Base-by-base conservation (phyloP, 1,140 invertebrate species). In the Cyclargus thomasi region DNA sequence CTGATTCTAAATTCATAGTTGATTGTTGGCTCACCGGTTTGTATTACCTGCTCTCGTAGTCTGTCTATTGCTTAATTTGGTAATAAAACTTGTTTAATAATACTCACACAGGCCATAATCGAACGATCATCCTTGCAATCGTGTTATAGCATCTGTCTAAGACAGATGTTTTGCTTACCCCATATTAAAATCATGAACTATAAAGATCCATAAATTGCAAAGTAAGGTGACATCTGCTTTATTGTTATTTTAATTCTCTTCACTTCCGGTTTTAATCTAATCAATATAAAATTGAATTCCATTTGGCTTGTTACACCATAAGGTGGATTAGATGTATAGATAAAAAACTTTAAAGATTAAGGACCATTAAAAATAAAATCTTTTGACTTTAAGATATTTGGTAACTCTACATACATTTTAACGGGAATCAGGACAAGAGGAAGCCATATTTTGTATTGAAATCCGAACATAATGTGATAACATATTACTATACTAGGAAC, bases 101-200 rank as follows among this genome's bases (percentile, higher is more conserved):
- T 16, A 47, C 39, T 11, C 3, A 47, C 39, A 47, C 39, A 16
- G 14, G 39, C 10, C 10, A 14, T 47, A 47, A 47, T 47, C 39
- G 39, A 11, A 7, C 39, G 39, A 47, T 47, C 39, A 47, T 47
- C 39, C 39, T 47, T 47, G 39, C 39, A 47, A 47, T 47, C 39
- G 14, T 47, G 4, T 47, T 21, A 18, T 20, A 20, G 17, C 55
- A 59, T 59, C 55, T 59, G 55, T 18, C 55, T 20, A 18, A 59
- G 55, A 59, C 55, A 59, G 55, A 59, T 59, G 55, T 59, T 59
- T 18, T 17, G 55, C 20, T 59, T 20, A 59, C 55, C 55, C 55
- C 55, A 59, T 4, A 10, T 11, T 21, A 8, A 18, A 59, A 59
- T 47, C 39, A 8, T 14, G 11, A 47, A 47, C 14, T 47, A 47